Conservation (phyloP, 2,888 invertebrate genomes). For the Oegoconia quadripuncta region DNA sequence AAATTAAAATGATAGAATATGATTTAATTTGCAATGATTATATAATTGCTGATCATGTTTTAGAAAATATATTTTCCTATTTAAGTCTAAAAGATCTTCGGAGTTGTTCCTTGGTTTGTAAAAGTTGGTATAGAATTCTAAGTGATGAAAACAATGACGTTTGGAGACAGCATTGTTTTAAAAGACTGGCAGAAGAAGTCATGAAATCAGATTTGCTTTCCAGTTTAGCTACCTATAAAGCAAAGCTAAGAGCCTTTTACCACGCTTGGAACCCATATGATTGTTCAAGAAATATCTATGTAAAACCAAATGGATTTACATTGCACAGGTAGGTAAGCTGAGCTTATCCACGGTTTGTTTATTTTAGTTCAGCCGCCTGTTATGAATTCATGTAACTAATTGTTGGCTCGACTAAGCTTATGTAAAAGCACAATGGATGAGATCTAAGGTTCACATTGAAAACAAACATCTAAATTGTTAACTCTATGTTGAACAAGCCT, state of each 20-base stretch:
- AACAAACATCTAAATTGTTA: too few species aligned
- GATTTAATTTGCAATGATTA: conserved; percentile 65
- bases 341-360: too few species aligned
- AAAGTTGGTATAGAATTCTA: conserved; percentile 93
- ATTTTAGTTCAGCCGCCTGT: too few species aligned
- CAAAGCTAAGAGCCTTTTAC: conserved; percentile 94
- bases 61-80: conserved; percentile 95
- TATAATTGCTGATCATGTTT: conserved; percentile 84
- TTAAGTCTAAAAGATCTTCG: conserved; percentile 91
- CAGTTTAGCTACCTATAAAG: conserved; percentile 93
- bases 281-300: conserved; percentile 97
- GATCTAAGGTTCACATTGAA: too few species aligned
- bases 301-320: conserved; percentile 98
- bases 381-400: too few species aligned
- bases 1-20: conserved; percentile 38
- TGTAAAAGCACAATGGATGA: too few species aligned
- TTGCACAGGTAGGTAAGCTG: conserved; percentile 85
- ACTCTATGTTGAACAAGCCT: too few species aligned
- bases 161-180: conserved; percentile 94
- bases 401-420: too few species aligned
- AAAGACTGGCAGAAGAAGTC: conserved; percentile 90
- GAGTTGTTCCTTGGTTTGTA: conserved; percentile 95
- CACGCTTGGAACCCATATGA: conserved; percentile 99
- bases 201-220: conserved; percentile 94
- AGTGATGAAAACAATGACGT: conserved; percentile 97